These are phyloP conservation scores for Aeoliscus strigatus DNA, from an alignment of 2,797 vertebrate genomes.

Conservation along the genomic window DNA sequence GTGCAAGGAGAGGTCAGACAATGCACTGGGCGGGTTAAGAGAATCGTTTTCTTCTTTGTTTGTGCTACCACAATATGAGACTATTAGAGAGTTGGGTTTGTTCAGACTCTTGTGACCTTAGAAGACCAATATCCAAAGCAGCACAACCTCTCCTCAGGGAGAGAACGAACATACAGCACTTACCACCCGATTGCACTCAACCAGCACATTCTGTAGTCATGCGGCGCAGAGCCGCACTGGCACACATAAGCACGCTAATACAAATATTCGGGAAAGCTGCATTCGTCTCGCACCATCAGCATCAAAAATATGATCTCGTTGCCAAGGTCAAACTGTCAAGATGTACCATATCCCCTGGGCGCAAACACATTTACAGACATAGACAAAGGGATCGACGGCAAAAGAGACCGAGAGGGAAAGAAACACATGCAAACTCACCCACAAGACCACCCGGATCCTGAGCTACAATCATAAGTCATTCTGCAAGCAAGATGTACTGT, in stretches of 20 bases:
- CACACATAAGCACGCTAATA: not conserved
- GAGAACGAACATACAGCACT: constrained; percentile 47
- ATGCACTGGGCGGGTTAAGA: constrained; percentile 12
- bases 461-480: constrained; percentile 45
- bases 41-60: constrained; percentile 11
- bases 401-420: constrained; percentile 10
- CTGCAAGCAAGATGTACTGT: constrained; percentile 32
- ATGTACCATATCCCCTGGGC: constrained; percentile 17
- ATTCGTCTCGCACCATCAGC: constrained; percentile 44
- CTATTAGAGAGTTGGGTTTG: constrained; percentile 29
- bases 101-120: constrained; percentile 35
- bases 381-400: constrained; percentile 15
- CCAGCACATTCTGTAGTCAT: constrained; percentile 34
- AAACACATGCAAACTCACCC: constrained; percentile 2
- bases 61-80: constrained; percentile 15
- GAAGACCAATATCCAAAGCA: constrained; percentile 33
- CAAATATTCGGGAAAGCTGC: constrained; percentile 21
- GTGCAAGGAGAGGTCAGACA: not conserved
- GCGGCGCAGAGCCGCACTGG: constrained; percentile 7
- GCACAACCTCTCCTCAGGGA: constrained; percentile 32
- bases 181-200: constrained; percentile 63
- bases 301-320: constrained; percentile 43
- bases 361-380: constrained; percentile 7
- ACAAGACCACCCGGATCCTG: constrained; percentile 3
- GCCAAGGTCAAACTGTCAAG: constrained; percentile 44